A percentile compares a stretch with the other conserved stretches of the same genome.
phyloP scores from a whole-genome alignment of 2,113 vertebrate genomes.

The Meles meles region DNA sequence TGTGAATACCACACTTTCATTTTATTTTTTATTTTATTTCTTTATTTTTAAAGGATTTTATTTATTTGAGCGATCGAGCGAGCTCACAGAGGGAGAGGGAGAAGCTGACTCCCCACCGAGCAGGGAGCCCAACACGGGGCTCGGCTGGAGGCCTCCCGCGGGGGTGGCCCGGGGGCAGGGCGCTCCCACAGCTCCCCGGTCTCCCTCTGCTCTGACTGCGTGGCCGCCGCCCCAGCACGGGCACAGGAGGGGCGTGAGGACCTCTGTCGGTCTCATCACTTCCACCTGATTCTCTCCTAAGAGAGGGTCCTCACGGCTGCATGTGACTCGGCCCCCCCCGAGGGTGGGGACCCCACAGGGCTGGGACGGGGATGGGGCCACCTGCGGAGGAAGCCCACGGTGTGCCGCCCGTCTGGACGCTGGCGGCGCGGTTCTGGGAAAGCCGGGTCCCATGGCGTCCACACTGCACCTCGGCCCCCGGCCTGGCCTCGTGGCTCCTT shows the following conservation, averaged over 20 bases:
- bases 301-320: background rate
- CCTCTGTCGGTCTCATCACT: background rate
- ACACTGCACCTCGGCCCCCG: background rate
- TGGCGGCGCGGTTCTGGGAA: background rate
- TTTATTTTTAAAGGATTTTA: too few species aligned
- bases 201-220: rapidly evolving
- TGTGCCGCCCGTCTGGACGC: rapidly evolving
- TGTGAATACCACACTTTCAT: too few species aligned
- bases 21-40: too few species aligned
- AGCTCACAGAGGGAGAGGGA: too few species aligned
- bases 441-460: background rate
- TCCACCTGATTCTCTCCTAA: rapidly evolving
- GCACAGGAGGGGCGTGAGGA: rapidly evolving
- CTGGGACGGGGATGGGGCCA: background rate
- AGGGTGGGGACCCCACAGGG: rapidly evolving
- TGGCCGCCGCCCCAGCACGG: rapidly evolving
- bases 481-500: background rate
- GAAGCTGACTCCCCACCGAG: too few species aligned
- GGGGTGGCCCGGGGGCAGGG: rapidly evolving
- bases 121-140: too few species aligned
- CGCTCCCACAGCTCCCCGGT: rapidly evolving
- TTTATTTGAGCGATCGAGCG: too few species aligned
- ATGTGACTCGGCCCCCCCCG: rapidly evolving
- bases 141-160: background rate
- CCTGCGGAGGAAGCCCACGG: background rate